Percentiles rank a stretch among this genome's conserved stretches.
These are phyloP conservation scores for Rhinichthys osculus DNA, from an alignment of 2,797 vertebrate genomes.

Conservation along the genomic window DNA sequence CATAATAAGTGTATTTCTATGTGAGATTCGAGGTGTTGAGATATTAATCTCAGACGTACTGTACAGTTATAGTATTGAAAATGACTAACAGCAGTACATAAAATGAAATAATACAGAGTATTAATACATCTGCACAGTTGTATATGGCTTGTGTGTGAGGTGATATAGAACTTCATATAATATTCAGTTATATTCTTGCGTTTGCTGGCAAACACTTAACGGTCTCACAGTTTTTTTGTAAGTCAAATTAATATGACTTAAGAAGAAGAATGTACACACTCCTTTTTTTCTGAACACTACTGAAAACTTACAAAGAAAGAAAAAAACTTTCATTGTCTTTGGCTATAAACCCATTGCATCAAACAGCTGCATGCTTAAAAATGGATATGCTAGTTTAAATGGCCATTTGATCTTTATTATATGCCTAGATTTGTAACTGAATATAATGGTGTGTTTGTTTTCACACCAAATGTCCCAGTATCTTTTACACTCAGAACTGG, in stretches of 20 bases:
- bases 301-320: not conserved
- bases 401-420: not conserved
- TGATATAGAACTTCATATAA: conserved; percentile 3
- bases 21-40: not conserved
- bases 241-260: not conserved
- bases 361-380: conserved; percentile 19
- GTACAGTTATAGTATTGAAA: conserved; percentile 22
- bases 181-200: not conserved
- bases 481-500: not conserved
- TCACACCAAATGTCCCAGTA: not conserved
- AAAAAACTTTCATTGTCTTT: conserved; percentile 18
- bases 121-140: conserved; percentile 26
- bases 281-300: not conserved
- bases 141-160: conserved; percentile 41
- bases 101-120: not conserved
- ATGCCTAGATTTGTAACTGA: not conserved
- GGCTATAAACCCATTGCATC: not conserved
- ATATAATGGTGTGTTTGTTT: conserved; percentile 10
- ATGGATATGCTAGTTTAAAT: conserved; percentile 2
- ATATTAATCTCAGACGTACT: not conserved
- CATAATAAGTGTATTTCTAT: not conserved
- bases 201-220: conserved; percentile 17
- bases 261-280: not conserved
- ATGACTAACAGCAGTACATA: conserved; percentile 13
- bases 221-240: conserved; percentile 23